Base-by-base conservation (phyloP, 2,113 vertebrate genomes). In the Zosterops hypoxanthus region DNA sequence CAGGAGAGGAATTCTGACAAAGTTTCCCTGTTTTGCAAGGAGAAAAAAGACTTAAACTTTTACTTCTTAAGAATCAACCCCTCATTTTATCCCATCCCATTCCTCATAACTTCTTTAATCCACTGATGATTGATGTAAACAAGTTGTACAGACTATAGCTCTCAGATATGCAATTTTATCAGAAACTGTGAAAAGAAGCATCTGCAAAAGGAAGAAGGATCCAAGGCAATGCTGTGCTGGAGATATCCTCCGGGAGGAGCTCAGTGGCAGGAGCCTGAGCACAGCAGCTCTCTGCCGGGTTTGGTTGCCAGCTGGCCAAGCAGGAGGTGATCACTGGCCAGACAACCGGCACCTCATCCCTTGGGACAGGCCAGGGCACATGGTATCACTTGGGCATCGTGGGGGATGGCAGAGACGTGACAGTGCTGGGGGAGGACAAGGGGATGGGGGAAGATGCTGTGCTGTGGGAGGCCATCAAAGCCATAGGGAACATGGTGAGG, bases 371-470 rank as follows among this genome's bases (percentile, higher is more conserved):
- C 33, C 4, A 4, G 42, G 64, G 52, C 2, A 17, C 20, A 17
- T 0, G 1, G 31, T 41, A 16, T 42, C 1, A 4, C 18, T 36
- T 0, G 7, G 52, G 14, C 1, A 3, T 14, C 1, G 7, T 0
- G 0, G n/a, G 36, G 60, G 9, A 15, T 7, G 41, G 39, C 3
- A 3, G 18, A 76, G 71, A 80, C 12, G 17, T 39, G 71, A 46
- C 20, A 42, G 42, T 21, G 14, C 31, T 13, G n/a, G 20, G 25
- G 8, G 9, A 29, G 10, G 8, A 39, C 3, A 5, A 72, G 19
- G 20, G 22, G 24, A 23, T 0, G 4, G 47, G 17, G 13, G 23
- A 82, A 15, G 34, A 41, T 73, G 59, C 46, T 69, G 50, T 20
- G 42, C 49, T 72, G 50, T 20, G 46, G 31, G 55, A 88, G 19